Evolutionary conservation across 53 echinoderm and acorn worm genomes (phyloP), one percentile per base, ranked within the genome.

Genomic region (Henricia sp.): DNA sequence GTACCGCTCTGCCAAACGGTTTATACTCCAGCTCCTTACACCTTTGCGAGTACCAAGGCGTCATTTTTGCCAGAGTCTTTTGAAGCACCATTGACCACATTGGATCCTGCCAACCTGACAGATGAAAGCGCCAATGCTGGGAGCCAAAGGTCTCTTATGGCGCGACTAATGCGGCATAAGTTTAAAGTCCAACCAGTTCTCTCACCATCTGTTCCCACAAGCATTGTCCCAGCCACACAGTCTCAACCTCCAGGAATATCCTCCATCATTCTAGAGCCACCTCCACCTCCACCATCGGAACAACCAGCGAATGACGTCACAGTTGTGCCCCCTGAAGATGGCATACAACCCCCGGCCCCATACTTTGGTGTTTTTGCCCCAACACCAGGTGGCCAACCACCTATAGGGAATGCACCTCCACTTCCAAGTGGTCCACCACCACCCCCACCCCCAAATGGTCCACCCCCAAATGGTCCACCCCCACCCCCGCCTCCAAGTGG

Each of bases 271-370:
- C 50, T 80, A 50, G 80, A 80, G 35, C 80, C 80, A 6, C 80
- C 80, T 19, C 80, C 80, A 28, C 80, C 80, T 19, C 80, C 80
- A n/a, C 80, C 80, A 63, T 64, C 80, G 12, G 80, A 64, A 30
- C 44, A 63, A 41, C 2, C 35, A 1, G 29, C 11, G 50, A 43
- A 20, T 38, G 17, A 24, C 33, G 58, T 19, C 50, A 32, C 13
- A 9, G 24, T 63, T 63, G 35, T 33, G 50, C 80, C 41, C 19
- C 80, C 65, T 0, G 80, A 80, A 44, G 63, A 6, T 71, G 50
- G 25, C 50, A 48, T 30, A 11, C 71, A 48, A 20, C 71, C 51
- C 13, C 71, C 71, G n/a, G 50, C 71, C 14, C 71, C 50, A 44
- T 3, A 28, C 35, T 51, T 28, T 17, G 29, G 48, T 50, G 50